Base-by-base conservation (phyloP, 2,797 vertebrate species). In the Moxostoma hubbsi region DNA sequence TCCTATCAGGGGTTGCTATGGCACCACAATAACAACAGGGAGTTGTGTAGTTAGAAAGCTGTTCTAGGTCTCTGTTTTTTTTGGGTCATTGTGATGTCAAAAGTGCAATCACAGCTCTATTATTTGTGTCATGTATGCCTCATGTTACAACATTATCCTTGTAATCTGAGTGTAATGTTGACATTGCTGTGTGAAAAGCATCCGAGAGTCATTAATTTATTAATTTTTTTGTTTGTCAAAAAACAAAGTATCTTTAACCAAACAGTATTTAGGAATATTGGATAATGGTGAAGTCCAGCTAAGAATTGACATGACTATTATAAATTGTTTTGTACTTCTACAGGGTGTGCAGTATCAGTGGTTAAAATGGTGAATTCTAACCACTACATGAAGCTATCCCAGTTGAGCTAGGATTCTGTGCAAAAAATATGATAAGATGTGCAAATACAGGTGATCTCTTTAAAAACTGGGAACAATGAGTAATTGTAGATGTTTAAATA, bases 1-100 rank as follows among this genome's bases (percentile, higher is more conserved):
- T 51, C n/a, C 61, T 75, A 18, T 69, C 45, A 72, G 36, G 24
- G 12, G 57, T 77, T 82, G 77, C 63, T 45, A 77, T 57, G 24
- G 57, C 45, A 64, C 43, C 53, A 51, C 36, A 49, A 66, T 74
- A 75, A 84, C 57, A 70, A 66, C 11, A 62, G 36, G n/a, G 36
- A 45, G 2, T 47, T 36, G 66, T 64, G 68, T 75, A 64, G 10
- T 54, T 43, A 62, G 10, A 16, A 50, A 43, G 46, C 6, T 50
- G 54, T 54, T 18, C 36, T 55, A 50, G 49, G 59, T 6, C 57
- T 78, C 43, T 1, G 12, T 64, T 9, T 62, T 64, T n/a, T 4
- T 49, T 68, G 24, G 49, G n/a, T 46, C 50, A 54, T 43, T 73
- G 11, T 62, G 9, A 50, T 79, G 59, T 15, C 43, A 46, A n/a